These are phyloP conservation scores for Dromaius novaehollandiae DNA, from an alignment of 2,113 vertebrate species.

Conservation along the genomic window DNA sequence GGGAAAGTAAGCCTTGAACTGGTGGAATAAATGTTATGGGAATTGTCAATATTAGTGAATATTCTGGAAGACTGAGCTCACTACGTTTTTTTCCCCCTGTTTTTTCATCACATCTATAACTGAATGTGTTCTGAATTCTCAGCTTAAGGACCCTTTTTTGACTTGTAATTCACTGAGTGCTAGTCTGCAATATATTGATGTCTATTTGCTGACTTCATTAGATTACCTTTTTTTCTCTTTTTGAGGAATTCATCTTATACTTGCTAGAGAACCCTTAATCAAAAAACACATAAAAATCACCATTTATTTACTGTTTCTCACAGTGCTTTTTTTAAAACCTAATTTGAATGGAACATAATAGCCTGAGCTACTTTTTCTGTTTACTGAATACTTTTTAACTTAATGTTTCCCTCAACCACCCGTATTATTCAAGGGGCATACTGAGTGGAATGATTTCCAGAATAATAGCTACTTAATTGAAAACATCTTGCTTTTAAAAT, in stretches of 20 bases:
- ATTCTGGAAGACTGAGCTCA: background rate
- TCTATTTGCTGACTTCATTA: background rate
- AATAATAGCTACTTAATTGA: background rate
- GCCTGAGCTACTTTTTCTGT: background rate
- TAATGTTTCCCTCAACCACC: background rate
- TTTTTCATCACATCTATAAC: background rate
- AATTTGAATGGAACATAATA: background rate
- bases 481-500: background rate
- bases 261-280: background rate
- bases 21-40: background rate
- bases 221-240: rapidly evolving
- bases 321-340: background rate
- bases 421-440: background rate
- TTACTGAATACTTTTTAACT: background rate
- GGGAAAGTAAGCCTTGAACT: background rate
- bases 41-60: background rate
- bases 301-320: background rate
- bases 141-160: background rate
- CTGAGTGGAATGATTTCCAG: background rate
- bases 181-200: background rate
- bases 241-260: rapidly evolving
- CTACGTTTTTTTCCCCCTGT: background rate
- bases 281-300: background rate
- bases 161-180: background rate
- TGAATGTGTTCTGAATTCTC: background rate